Evolutionary conservation across 1,140 invertebrate genomes (phyloP).

Genomic region (Chironomus striatipennis): DNA sequence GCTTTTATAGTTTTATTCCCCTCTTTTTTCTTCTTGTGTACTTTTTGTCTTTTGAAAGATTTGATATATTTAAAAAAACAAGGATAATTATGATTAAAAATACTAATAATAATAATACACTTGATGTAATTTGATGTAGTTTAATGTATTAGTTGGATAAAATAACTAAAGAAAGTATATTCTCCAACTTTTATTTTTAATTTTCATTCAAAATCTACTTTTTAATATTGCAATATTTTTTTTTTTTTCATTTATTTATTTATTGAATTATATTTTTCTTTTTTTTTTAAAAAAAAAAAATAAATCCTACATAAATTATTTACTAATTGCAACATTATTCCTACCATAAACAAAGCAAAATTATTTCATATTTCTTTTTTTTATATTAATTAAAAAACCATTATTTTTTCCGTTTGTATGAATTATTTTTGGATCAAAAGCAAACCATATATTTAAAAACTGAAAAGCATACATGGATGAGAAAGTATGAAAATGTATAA

Average conservation of each 20-base stretch:
- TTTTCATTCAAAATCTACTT: not conserved
- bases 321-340: not conserved
- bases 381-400: not conserved
- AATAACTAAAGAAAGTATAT: not conserved
- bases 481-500: constrained; percentile 17
- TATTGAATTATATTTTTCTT: not conserved
- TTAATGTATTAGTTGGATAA: constrained; percentile 15
- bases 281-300: not conserved
- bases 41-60: constrained; percentile 6
- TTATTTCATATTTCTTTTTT: no score
- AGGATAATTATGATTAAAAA: not conserved
- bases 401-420: not conserved
- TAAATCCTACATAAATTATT: not conserved
- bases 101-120: constrained; percentile 7
- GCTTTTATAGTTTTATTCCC: not conserved
- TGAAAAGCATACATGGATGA: not conserved
- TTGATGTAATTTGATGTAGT: constrained; percentile 22
- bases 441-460: not conserved
- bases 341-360: not conserved
- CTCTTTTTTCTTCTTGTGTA: constrained; percentile 11
- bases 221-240: not conserved
- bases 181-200: not conserved
- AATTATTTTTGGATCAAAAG: not conserved
- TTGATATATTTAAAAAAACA: not conserved
- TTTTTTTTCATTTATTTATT: not conserved